Evolutionary conservation across 2,113 vertebrate genomes (phyloP).

Genomic region (Dasypus novemcinctus): DNA sequence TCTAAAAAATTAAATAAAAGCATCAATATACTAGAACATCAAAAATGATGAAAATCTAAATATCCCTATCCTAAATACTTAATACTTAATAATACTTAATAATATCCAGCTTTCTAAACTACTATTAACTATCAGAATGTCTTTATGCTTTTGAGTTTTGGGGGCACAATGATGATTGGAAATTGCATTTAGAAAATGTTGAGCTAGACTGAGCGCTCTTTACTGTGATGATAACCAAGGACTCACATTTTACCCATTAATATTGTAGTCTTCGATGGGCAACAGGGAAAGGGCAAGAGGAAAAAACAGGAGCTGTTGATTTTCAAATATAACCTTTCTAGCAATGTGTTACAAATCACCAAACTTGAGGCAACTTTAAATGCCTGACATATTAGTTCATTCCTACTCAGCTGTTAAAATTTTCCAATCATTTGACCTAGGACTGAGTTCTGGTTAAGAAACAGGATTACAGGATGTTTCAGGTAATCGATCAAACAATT

Average conservation of each 20-base stretch:
- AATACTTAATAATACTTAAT: too few relatives aligned
- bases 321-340: neutral
- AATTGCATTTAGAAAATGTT: neutral
- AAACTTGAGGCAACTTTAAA: conserved; percentile 2
- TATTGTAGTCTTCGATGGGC: neutral
- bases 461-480: neutral
- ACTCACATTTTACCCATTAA: neutral
- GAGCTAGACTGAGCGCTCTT: neutral
- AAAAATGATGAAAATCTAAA: neutral
- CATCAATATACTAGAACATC: neutral
- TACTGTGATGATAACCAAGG: neutral
- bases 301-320: neutral
- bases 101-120: conserved; percentile 10
- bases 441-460: neutral
- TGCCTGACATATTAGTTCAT: conserved; percentile 42
- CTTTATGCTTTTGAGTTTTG: neutral
- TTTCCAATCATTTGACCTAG: conserved; percentile 11
- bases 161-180: neutral
- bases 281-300: neutral
- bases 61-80: neutral
- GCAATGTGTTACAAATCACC: neutral
- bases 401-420: conserved; percentile 24
- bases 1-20: too few relatives aligned
- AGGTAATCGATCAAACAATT: neutral
- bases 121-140: neutral